phyloP scores from a whole-genome alignment of 2,797 vertebrate genomes.

The Hemibagrus guttatus region DNA sequence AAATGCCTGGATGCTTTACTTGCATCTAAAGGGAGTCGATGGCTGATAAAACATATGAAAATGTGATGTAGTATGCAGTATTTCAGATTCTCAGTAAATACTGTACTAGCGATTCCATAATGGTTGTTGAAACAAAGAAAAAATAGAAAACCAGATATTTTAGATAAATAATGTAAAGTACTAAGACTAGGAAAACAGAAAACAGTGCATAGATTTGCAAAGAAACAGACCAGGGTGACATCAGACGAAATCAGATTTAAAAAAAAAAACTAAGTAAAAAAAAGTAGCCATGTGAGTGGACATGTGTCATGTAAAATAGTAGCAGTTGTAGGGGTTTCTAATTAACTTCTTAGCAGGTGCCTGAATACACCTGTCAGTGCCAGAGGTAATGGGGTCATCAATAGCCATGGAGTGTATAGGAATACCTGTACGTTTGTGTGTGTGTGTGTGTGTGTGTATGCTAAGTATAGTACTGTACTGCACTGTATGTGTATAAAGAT shows the following conservation, averaged over 20 bases:
- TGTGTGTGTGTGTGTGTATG: neutral
- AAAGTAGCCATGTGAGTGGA: neutral
- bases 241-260: no score
- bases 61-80: neutral
- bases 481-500: no score
- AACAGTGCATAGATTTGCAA: neutral
- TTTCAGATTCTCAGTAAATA: neutral
- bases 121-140: neutral
- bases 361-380: constrained; percentile 24
- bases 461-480: no score
- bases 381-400: constrained; percentile 26
- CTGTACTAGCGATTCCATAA: neutral
- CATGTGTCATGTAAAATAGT: neutral
- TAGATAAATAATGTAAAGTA: neutral
- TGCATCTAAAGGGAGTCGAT: neutral
- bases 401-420: neutral
- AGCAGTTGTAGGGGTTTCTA: constrained; percentile 8
- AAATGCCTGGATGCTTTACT: neutral
- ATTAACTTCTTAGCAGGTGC: constrained; percentile 39
- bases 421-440: neutral
- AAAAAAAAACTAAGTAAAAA: no score
- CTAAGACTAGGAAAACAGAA: no score
- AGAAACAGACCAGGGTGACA: neutral
- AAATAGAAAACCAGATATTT: neutral
- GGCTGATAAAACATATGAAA: neutral